Conservation (phyloP, 2,113 vertebrate species). For the Myrmecobius fasciatus region DNA sequence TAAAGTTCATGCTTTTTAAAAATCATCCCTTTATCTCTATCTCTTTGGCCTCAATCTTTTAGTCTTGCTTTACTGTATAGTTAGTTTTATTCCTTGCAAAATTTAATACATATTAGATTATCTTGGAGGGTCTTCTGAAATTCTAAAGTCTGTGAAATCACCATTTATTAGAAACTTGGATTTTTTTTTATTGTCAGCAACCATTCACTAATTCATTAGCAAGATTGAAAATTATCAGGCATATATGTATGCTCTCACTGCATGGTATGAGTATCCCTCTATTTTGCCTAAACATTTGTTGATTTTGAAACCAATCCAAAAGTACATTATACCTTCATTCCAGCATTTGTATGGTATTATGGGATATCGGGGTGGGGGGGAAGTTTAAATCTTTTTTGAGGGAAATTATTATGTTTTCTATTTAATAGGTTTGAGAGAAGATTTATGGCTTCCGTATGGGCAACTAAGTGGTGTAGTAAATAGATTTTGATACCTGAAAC, state of each 20-base stretch:
- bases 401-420: neutral
- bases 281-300: neutral
- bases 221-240: neutral
- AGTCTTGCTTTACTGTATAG: neutral
- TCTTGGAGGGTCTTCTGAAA: neutral
- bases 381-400: neutral
- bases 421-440: neutral
- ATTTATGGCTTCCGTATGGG: neutral
- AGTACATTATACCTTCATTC: neutral
- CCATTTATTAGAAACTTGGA: neutral
- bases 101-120: neutral
- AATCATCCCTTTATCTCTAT: neutral
- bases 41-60: neutral
- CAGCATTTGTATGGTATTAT: neutral
- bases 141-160: neutral
- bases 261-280: neutral
- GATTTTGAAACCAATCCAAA: neutral
- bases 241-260: neutral
- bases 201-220: neutral
- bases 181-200: neutral
- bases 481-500: neutral
- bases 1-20: neutral
- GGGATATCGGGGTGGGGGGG: neutral
- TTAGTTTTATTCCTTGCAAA: neutral
- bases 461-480: neutral